Base-by-base conservation (phyloP, 92 coral and sea anemone species). In the Micromussa lordhowensis region DNA sequence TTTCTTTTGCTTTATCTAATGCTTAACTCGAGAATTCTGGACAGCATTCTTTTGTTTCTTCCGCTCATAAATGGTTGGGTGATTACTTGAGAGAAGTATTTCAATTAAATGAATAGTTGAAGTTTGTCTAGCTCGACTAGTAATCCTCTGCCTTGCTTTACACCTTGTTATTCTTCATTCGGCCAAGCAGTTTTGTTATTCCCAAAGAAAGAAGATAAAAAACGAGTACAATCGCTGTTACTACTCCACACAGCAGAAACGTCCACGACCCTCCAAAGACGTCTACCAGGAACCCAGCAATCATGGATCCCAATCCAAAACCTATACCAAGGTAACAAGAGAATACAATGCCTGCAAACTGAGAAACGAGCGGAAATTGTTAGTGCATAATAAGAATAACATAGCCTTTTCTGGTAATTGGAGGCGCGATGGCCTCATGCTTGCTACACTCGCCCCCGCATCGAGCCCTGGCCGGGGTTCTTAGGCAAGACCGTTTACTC, bases 181-280 rank as follows among this genome's bases (percentile, higher is more conserved):
- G 44, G 19, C 85, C 90, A 58, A 90, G 71, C 72, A 79, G 86
- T 48, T 89, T 76, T 48, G 90, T 48, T 7, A 85, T 79, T n/a
- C 87, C 85, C 58, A 85, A 88, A 34, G 90, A 82, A 14, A 51
- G 75, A 38, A 91, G 21, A 10, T 84, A 86, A 29, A 91, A 86
- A 4, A 86, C 63, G 64, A 91, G 38, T 84, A 91, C 72, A 12
- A 81, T 73, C 38, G 86, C 61, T 32, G 90, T 86, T 81, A 86
- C 68, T 44, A 80, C 93, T 31, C 90, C 83, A 34, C 86, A 86
- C 55, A 91, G 80, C 58, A 91, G 64, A 75, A 91, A 91, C 44
- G 93, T 91, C 55, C 69, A 53, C n/a, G 93, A 90, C 61, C 93
- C 93, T 36, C 93, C 93, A 22, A 86, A 61, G 64, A 75, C 64